A percentile compares a stretch with the other conserved stretches of the same genome.
phyloP scores from a whole-genome alignment of 2,797 vertebrate genomes.

The Platalea minor region DNA sequence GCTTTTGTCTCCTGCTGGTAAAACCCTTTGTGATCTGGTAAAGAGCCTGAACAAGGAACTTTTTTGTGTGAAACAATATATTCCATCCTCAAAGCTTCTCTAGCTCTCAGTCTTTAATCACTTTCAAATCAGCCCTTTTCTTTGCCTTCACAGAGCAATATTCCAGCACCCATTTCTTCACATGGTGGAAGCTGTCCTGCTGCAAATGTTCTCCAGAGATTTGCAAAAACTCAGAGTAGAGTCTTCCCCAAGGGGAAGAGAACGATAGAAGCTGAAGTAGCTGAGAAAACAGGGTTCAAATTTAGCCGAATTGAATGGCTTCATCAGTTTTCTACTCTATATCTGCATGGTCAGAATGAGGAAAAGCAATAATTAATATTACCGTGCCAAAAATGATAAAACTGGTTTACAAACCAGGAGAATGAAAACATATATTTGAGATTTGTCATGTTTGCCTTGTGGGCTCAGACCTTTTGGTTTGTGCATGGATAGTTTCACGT shows the following conservation, averaged over 20 bases:
- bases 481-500: accelerated
- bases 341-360: neutral
- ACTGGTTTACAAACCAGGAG: neutral
- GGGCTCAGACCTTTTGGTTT: neutral
- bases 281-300: neutral
- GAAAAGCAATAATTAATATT: neutral
- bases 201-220: neutral
- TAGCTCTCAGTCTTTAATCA: neutral
- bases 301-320: neutral
- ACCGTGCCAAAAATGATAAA: neutral
- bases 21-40: conserved; percentile 2
- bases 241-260: neutral
- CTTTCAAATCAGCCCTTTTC: neutral
- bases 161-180: neutral
- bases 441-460: neutral
- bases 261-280: neutral
- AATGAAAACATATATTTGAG: neutral
- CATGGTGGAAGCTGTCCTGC: neutral
- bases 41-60: neutral
- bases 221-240: neutral
- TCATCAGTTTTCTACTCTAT: neutral
- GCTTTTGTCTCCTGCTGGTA: neutral
- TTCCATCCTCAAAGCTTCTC: neutral
- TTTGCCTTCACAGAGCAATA: neutral
- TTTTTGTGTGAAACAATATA: neutral